These are phyloP conservation scores for Pseudomugil gertrudae DNA, from an alignment of 2,797 vertebrate genomes.

Conservation along the genomic window DNA sequence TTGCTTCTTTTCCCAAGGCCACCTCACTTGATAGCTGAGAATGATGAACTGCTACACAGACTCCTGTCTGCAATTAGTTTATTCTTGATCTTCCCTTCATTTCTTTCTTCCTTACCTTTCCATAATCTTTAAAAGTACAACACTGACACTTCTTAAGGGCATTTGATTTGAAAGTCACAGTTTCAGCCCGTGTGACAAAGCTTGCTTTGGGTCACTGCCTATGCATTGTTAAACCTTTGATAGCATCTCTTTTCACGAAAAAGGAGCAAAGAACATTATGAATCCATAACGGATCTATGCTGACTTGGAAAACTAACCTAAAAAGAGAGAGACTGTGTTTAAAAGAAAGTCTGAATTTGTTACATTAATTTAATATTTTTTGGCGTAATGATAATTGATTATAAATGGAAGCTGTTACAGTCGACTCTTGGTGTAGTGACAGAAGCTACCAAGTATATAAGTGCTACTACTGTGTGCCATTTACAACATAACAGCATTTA, in stretches of 20 bases:
- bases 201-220: constrained; percentile 58
- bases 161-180: constrained; percentile 54
- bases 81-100: constrained; percentile 51
- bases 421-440: not conserved
- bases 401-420: not conserved
- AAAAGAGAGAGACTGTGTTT: not conserved
- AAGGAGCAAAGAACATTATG: constrained; percentile 36
- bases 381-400: not conserved
- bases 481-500: constrained; percentile 11
- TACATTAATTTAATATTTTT: not conserved
- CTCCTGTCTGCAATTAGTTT: constrained; percentile 44
- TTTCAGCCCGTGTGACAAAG: constrained; percentile 46
- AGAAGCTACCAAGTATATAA: not conserved
- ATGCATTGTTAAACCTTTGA: constrained; percentile 47
- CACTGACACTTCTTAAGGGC: constrained; percentile 18
- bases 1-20: constrained; percentile 51
- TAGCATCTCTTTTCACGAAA: constrained; percentile 41
- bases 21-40: constrained; percentile 34
- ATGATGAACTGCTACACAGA: constrained; percentile 60
- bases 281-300: constrained; percentile 20
- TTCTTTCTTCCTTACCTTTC: constrained; percentile 30
- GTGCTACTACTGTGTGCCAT: not conserved
- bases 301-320: constrained; percentile 6
- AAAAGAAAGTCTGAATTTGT: constrained; percentile 8
- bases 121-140: constrained; percentile 42